phyloP scores from a whole-genome alignment of 92 coral and sea anemone genomes.

The Siderastrea siderea region DNA sequence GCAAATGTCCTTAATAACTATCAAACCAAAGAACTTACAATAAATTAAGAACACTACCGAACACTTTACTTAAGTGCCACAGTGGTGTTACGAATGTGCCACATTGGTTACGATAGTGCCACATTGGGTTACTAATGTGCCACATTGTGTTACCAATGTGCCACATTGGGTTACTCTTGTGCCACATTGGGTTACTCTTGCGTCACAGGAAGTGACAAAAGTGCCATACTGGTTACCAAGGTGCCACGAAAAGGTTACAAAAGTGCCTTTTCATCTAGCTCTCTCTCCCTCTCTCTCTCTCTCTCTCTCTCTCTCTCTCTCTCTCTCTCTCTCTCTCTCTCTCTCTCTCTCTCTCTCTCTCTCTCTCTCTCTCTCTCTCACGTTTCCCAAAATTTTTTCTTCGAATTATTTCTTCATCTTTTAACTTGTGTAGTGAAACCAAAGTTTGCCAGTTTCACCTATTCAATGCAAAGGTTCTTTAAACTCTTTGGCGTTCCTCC shows the following conservation, averaged over 20 bases:
- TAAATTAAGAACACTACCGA: too few species aligned
- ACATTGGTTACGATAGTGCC: background rate
- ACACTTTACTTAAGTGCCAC: background rate
- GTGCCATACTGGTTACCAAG: conserved; percentile 20
- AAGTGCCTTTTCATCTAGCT: conserved; percentile 29
- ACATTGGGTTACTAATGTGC: background rate
- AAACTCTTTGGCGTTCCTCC: background rate
- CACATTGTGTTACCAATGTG: conserved; percentile 4
- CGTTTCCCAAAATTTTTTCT: background rate
- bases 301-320: too few species aligned
- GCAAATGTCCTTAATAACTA: too few species aligned
- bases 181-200: background rate
- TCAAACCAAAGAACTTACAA: too few species aligned
- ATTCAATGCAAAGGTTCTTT: background rate
- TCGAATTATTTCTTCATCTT: background rate
- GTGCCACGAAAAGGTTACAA: conserved; percentile 33
- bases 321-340: too few species aligned
- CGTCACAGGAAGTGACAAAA: conserved; percentile 2
- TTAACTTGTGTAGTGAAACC: background rate
- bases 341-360: background rate
- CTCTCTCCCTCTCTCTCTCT: background rate
- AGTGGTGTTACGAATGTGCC: conserved; percentile 7
- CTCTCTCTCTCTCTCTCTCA: background rate
- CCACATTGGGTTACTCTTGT: background rate
- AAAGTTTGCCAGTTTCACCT: background rate